Conservation (phyloP, 2,113 vertebrate genomes). For the Neomonachus schauinslandi region DNA sequence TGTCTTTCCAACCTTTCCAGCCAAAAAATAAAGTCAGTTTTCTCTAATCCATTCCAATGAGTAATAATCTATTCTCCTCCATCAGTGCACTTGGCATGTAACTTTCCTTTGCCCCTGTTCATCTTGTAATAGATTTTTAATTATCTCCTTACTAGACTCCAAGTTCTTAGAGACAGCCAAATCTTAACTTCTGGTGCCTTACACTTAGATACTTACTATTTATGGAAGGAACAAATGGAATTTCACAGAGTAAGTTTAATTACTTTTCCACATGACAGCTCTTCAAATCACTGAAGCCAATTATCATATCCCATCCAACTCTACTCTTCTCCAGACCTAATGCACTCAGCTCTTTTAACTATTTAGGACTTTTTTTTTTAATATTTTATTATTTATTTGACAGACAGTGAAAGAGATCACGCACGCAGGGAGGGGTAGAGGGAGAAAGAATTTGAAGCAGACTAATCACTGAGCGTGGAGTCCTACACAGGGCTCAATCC, state of each 20-base stretch:
- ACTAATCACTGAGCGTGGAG: neutral
- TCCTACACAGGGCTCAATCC: neutral
- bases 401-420: neutral
- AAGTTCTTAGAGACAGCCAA: neutral
- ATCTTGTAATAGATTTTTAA: neutral
- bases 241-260: neutral
- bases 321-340: neutral
- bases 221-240: neutral
- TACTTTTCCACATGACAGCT: neutral
- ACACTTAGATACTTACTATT: neutral
- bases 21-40: constrained; percentile 22
- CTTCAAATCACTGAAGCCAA: neutral
- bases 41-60: constrained; percentile 5
- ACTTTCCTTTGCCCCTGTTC: neutral
- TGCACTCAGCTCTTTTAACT: neutral
- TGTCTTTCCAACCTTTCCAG: neutral
- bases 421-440: neutral
- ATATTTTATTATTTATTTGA: neutral
- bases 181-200: neutral
- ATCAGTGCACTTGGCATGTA: neutral
- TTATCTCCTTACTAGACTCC: neutral
- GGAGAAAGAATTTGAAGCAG: neutral
- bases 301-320: neutral
- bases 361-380: neutral
- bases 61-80: neutral